A percentile compares a stretch with the other conserved stretches of the same genome.
Conservation (phyloP, 2,888 invertebrate species). For the Eulithis testata region DNA sequence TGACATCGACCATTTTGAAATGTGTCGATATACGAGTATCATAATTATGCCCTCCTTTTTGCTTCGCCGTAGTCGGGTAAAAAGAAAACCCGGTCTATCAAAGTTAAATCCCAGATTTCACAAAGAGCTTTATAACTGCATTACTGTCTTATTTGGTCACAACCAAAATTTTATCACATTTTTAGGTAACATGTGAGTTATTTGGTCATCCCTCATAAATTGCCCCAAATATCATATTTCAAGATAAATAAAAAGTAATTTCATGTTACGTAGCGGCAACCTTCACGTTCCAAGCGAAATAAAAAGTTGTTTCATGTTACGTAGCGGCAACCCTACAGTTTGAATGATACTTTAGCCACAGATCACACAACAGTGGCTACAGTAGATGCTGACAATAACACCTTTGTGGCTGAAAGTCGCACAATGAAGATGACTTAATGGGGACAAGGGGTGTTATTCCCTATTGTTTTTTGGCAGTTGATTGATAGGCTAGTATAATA, state of each 20-base stretch:
- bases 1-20: too few species aligned
- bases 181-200: too few species aligned
- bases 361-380: not conserved
- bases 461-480: conserved; percentile 16
- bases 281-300: not conserved
- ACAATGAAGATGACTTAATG: conserved; percentile 17
- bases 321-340: not conserved
- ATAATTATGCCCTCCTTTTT: too few species aligned
- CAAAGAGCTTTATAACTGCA: too few species aligned
- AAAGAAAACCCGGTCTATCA: too few species aligned
- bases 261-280: not conserved
- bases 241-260: not conserved
- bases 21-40: too few species aligned
- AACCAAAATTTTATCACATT: too few species aligned
- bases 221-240: too few species aligned
- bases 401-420: conserved; percentile 2
- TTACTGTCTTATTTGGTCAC: too few species aligned
- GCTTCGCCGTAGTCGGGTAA: too few species aligned
- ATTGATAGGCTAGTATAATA: conserved; percentile 9
- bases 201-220: too few species aligned
- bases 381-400: conserved; percentile 6
- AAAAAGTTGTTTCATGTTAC: not conserved
- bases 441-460: conserved; percentile 4
- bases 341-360: conserved; percentile 5
- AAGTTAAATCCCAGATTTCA: too few species aligned